Conservation (phyloP, 2,888 invertebrate genomes). For the Xestia xanthographa region DNA sequence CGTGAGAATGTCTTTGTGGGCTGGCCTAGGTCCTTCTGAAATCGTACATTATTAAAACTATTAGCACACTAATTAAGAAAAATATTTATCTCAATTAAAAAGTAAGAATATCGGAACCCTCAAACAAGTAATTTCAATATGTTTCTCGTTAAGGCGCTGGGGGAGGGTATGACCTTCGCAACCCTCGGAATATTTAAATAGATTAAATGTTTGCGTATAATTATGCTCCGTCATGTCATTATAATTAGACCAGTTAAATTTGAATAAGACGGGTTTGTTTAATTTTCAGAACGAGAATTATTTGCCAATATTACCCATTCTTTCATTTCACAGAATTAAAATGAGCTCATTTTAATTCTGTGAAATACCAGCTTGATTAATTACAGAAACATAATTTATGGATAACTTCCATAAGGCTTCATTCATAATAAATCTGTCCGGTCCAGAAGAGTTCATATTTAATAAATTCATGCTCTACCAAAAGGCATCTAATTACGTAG, state of each 20-base stretch:
- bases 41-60: constrained; percentile 51
- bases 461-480: constrained; percentile 13
- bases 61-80: not conserved
- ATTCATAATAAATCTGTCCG: constrained; percentile 31
- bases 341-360: not conserved
- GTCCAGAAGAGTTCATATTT: constrained; percentile 16
- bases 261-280: constrained; percentile 42
- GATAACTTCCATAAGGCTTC: constrained; percentile 17
- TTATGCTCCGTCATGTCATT: constrained; percentile 52
- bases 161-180: constrained; percentile 19
- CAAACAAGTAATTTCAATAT: constrained; percentile 13
- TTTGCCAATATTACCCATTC: constrained; percentile 23
- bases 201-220: constrained; percentile 57
- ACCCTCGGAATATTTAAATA: constrained; percentile 47
- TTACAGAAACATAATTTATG: constrained; percentile 30
- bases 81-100: not conserved
- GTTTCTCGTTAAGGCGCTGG: not conserved
- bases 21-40: constrained; percentile 97
- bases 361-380: not conserved
- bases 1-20: constrained; percentile 97
- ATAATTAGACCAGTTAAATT: constrained; percentile 45
- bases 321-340: constrained; percentile 26
- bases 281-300: constrained; percentile 20
- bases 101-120: not conserved
- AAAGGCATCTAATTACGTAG: constrained; percentile 41